phyloP scores from a whole-genome alignment of 1,140 invertebrate genomes.

The Hesperophylax magnus region DNA sequence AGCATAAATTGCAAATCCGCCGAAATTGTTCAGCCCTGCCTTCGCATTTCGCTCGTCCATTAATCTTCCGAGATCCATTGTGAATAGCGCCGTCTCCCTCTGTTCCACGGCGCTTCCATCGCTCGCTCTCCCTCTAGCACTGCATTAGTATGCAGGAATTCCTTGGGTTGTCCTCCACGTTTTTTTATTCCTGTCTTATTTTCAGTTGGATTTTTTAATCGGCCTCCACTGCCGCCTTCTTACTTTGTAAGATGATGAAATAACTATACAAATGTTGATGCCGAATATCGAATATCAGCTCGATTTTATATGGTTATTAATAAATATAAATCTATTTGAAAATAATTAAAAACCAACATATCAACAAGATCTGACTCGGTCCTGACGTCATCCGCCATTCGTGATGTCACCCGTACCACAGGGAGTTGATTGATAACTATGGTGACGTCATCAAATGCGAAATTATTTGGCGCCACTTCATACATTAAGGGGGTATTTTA shows the following conservation, averaged over 20 bases:
- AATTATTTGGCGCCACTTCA: no score
- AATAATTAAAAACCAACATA: no score
- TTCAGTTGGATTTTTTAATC: conserved; percentile 51
- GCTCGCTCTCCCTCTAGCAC: conserved; percentile 11
- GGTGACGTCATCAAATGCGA: no score
- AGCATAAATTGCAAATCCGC: not conserved
- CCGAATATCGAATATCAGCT: no score
- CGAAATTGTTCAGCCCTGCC: not conserved
- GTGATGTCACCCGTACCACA: no score
- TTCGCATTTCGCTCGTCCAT: conserved; percentile 51
- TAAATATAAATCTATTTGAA: no score
- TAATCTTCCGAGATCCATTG: conserved; percentile 52
- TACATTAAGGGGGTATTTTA: no score
- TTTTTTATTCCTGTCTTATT: conserved; percentile 44
- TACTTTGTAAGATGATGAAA: not conserved
- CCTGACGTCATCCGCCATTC: no score
- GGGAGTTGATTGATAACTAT: no score
- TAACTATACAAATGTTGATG: no score
- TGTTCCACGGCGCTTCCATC: not conserved
- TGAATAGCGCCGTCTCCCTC: conserved; percentile 26
- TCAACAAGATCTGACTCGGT: no score
- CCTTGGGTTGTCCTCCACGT: conserved; percentile 32
- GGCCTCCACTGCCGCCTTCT: not conserved
- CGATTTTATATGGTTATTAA: no score
- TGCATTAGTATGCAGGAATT: conserved; percentile 55